Conservation (phyloP, 2,797 vertebrate genomes). For the Anguilla anguilla region DNA sequence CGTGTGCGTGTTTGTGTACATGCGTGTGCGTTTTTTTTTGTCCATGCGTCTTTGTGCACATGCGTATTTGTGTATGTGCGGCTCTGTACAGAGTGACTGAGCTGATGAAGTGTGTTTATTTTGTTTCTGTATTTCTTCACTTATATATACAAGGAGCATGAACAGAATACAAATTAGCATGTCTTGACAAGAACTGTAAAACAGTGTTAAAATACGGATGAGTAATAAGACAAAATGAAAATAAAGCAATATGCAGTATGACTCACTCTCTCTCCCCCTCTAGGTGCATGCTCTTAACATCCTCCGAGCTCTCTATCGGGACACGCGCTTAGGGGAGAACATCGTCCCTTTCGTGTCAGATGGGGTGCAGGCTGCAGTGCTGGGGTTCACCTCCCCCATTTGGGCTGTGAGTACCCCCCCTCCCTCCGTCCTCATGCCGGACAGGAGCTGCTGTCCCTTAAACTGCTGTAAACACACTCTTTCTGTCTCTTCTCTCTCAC, state of each 20-base stretch:
- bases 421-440: background rate
- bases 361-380: constrained; percentile 86
- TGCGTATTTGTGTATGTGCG: background rate
- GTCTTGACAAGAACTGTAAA: background rate
- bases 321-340: constrained; percentile 90
- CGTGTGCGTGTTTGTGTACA: background rate
- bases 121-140: too few relatives aligned
- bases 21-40: background rate
- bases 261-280: constrained; percentile 37
- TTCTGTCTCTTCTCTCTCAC: background rate
- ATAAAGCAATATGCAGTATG: background rate
- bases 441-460: background rate
- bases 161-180: background rate
- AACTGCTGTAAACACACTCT: background rate
- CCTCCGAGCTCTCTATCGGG: constrained; percentile 88
- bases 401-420: constrained; percentile 88
- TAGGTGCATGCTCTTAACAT: constrained; percentile 97
- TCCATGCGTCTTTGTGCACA: background rate
- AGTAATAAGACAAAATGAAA: background rate
- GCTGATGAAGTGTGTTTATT: background rate
- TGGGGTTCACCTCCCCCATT: constrained; percentile 90
- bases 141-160: background rate
- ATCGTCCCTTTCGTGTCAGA: constrained; percentile 90
- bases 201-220: background rate
- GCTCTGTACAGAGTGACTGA: background rate